phyloP scores from a whole-genome alignment of 2,113 vertebrate species.

The zebrafish (Danio rerio) region DNA sequence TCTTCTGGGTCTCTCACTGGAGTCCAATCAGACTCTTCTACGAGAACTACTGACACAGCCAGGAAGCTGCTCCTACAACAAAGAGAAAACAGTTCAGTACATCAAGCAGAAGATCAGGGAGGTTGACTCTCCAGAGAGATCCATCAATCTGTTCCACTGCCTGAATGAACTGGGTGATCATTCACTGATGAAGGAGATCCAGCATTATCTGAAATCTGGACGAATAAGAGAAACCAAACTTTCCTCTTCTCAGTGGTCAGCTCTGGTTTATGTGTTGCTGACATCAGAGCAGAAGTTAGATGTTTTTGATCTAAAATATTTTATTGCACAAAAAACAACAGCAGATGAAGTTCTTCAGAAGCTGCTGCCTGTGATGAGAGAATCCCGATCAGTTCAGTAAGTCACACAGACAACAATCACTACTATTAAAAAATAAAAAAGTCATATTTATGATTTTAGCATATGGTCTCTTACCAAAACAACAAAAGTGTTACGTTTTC shows the following conservation, averaged over 20 bases:
- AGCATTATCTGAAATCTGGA: neutral
- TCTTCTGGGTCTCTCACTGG: no score
- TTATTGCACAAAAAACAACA: neutral
- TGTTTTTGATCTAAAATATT: neutral
- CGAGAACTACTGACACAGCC: neutral
- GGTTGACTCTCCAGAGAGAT: neutral
- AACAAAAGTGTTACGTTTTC: no score
- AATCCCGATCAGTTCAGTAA: neutral
- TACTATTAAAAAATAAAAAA: neutral
- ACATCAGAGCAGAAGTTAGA: conserved; percentile 6
- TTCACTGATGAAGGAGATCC: neutral
- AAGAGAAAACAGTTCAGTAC: neutral
- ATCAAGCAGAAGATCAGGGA: neutral
- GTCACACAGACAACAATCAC: neutral
- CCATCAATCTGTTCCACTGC: no score
- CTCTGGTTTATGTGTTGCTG: no score
- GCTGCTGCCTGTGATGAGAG: neutral
- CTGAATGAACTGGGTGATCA: neutral
- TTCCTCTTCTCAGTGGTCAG: neutral
- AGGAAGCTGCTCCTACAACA: conserved; percentile 2
- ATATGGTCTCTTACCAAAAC: no score
- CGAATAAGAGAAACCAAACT: neutral
- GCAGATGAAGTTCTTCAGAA: conserved; percentile 11
- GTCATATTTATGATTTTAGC: neutral
- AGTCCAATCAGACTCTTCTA: neutral